Base-by-base conservation (phyloP, 2,113 vertebrate genomes). In the Coptodon rendalli region DNA sequence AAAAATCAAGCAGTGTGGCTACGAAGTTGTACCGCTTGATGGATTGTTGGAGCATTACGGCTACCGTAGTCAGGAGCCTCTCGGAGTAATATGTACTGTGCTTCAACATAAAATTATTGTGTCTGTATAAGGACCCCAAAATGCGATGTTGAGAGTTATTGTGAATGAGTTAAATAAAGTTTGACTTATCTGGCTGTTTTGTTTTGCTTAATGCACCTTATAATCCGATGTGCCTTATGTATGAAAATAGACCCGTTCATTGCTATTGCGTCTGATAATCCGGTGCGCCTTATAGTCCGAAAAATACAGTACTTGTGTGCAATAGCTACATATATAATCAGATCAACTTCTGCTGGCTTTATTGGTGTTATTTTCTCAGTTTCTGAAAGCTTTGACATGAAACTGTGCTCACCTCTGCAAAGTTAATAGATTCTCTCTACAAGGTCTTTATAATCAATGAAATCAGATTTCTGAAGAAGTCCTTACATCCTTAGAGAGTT, bases 21-120 rank as follows among this genome's bases (percentile, higher is more conserved):
- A 56, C 22, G 6, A 56, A 24, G 53, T 11, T 2, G 3, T 13
- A 13, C 53, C 0, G 0, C 57, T 31, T 61, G 57, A 3, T 61
- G 27, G 57, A 61, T 61, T 34, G 57, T 61, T 10, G 57, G 27
- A 31, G 57, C 57, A 17, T 61, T 61, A 61, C 0, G 57, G 59
- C 16, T 10, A 31, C 57, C 1, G 5, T 31, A 63, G 59, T 63
- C 59, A 63, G 29, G 29, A 63, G 59, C 59, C 29, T 34, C 16
- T 8, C 9, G 16, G 57, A 61, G 29, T 63, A 4, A 63, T 63
- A 19, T 61, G 57, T 61, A 61, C 27, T 31, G 5, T 61, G 27
- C 8, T 31, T 31, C 27, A 61, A 9, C 27, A 31, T 61, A 61
- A 61, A 31, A 61, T 61, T 61, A 59, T 59, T 59, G 1, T 59